phyloP scores from a whole-genome alignment of 2,797 vertebrate genomes.

The Coranthus polyacanthus region DNA sequence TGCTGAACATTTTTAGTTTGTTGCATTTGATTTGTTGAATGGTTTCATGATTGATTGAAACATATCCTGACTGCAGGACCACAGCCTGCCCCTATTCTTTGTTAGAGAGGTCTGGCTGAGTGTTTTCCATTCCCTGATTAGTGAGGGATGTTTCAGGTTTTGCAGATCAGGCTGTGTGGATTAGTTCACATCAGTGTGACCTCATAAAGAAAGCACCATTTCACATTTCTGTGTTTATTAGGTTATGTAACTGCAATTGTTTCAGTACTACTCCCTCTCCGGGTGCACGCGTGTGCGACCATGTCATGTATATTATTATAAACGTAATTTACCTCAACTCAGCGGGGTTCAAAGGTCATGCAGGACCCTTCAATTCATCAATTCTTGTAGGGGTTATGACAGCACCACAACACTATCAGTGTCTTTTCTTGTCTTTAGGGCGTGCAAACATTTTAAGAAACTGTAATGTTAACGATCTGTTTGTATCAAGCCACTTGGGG shows the following conservation, averaged over 20 bases:
- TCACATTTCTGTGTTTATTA: constrained; percentile 58
- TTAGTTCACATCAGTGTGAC: constrained; percentile 68
- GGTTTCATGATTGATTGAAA: constrained; percentile 37
- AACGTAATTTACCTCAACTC: constrained; percentile 25
- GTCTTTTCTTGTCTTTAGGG: constrained; percentile 28
- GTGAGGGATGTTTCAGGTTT: constrained; percentile 56
- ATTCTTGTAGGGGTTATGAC: constrained; percentile 38
- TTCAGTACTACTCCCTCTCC: constrained; percentile 37
- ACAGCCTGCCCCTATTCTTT: constrained; percentile 11
- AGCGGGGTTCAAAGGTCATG: constrained; percentile 33
- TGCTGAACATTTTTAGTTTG: not conserved
- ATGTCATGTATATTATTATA: constrained; percentile 41
- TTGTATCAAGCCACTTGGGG: constrained; percentile 26
- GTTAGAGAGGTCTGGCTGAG: constrained; percentile 15
- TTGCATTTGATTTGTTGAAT: constrained; percentile 17
- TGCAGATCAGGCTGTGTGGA: constrained; percentile 36
- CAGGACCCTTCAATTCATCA: constrained; percentile 37
- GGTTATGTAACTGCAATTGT: constrained; percentile 70
- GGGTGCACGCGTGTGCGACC: constrained; percentile 9
- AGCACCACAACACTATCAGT: constrained; percentile 15
- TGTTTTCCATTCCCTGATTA: constrained; percentile 38
- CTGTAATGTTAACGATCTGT: constrained; percentile 28
- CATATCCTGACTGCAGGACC: constrained; percentile 3
- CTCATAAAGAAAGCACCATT: constrained; percentile 73
- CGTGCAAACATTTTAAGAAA: constrained; percentile 27